Base-by-base conservation (phyloP, 30 jellyfish, hydroid and myxozoan genomes). In the Catostylus mosaicus region DNA sequence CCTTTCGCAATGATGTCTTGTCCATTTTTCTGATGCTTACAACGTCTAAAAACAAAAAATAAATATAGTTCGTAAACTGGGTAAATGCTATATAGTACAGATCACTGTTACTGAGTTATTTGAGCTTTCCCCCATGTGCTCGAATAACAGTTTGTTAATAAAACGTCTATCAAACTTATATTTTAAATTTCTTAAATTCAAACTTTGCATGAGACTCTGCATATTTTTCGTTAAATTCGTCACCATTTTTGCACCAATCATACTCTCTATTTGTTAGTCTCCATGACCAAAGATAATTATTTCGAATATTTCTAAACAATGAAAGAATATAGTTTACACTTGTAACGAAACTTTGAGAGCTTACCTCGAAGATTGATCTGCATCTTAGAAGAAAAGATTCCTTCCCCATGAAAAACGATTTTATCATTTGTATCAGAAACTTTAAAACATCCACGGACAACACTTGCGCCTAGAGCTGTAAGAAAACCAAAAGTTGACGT, bases 21-120 rank as follows among this genome's bases (percentile, higher is more conserved):
- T 50, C 37, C 35, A 36, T 37, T 59, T 35, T 67, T 35, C 40
- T 51, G n/a, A 74, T 50, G 61, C 29, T 26, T 40, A 74, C 74
- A n/a, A 74, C 71, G 52, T 59, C 85, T 74, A 57, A 27, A 32
- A 19, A 29, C 18, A 36, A 5, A 51, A 48, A 52, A 50, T 9
- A 16, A 50, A 50, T 6, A 50, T 4, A 50, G 4, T 3, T 4
- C 14, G 14, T 50, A 10, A 18, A 6, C 24, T 10, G 5, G 20
- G 4, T 27, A 50, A 50, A 5, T 50, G 63, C 19, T 10, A 50
- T 5, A 5, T 10, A 9, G 19, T 50, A n/a, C 63, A 50, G 26
- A 50, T 4, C 2, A 16, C 14, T 5, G 5, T 50, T 3, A 50
- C 14, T 8, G 24, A 50, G 27, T 4, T 10, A 3, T 50, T 3